Evolutionary conservation across 2,797 vertebrate genomes (phyloP).

Genomic region (Chiloscyllium punctatum): DNA sequence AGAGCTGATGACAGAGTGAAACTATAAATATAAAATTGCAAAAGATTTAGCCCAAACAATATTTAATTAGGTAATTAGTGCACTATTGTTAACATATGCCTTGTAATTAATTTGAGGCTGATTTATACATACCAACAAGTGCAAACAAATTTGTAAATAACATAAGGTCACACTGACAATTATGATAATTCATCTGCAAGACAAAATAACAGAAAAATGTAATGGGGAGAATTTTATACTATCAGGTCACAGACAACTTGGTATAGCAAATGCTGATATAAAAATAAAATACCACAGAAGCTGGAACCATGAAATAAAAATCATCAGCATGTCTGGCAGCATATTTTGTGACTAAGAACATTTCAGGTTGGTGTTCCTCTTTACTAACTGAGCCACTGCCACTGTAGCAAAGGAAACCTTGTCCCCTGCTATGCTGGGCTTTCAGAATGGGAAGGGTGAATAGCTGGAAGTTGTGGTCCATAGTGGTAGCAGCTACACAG

Average conservation of each 20-base stretch:
- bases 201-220: background rate
- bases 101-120: background rate
- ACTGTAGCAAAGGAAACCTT: too few species aligned
- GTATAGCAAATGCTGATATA: background rate
- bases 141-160: background rate
- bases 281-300: too few species aligned
- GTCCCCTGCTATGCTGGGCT: too few species aligned
- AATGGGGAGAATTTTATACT: background rate
- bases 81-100: background rate
- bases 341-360: background rate
- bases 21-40: background rate
- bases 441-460: too few species aligned
- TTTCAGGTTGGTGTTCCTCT: background rate
- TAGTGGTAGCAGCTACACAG: too few species aligned
- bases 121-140: background rate
- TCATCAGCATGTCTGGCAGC: background rate
- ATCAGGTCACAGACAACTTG: background rate
- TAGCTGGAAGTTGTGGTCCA: too few species aligned
- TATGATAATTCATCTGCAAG: background rate
- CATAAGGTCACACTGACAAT: background rate
- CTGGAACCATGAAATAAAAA: background rate
- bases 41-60: background rate
- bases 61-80: background rate
- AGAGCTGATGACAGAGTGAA: background rate
- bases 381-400: too few species aligned